phyloP scores from a whole-genome alignment of 2,797 vertebrate genomes.

The Moxostoma hubbsi region DNA sequence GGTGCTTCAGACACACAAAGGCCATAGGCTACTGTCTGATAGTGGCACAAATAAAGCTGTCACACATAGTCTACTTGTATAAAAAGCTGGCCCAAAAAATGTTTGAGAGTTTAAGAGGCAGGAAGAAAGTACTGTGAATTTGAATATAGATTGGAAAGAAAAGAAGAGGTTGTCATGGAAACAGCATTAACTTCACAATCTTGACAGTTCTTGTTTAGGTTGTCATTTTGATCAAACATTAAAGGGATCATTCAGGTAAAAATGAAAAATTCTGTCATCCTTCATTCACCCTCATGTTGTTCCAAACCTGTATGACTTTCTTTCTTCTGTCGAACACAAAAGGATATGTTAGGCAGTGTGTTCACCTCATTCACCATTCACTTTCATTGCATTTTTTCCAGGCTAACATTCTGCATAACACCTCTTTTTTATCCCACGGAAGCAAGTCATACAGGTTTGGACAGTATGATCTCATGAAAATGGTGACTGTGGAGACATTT shows the following conservation, averaged over 20 bases:
- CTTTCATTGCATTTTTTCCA: too few species aligned
- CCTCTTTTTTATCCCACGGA: too few species aligned
- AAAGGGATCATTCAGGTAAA: neutral
- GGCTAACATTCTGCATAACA: too few species aligned
- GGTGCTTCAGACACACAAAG: constrained; percentile 42
- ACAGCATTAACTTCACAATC: constrained; percentile 24
- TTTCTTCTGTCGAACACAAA: too few species aligned
- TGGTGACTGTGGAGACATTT: too few species aligned
- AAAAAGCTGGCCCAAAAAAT: neutral
- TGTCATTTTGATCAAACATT: neutral
- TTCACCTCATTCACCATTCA: too few species aligned
- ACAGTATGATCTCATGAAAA: too few species aligned
- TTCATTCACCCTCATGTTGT: too few species aligned
- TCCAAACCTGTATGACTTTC: too few species aligned
- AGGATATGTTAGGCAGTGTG: too few species aligned
- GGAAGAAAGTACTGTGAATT: neutral
- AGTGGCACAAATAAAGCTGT: neutral
- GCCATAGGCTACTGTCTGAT: neutral
- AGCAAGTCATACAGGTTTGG: too few species aligned
- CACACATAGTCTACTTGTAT: neutral
- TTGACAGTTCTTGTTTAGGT: constrained; percentile 6
- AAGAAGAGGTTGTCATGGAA: constrained; percentile 24
- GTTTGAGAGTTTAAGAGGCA: neutral
- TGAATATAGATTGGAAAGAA: neutral
- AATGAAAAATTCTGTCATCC: too few species aligned